A percentile compares a stretch with the other conserved stretches of the same genome.
Evolutionary conservation across 2,888 invertebrate genomes (phyloP).

Genomic region (Tetranychus piercei): DNA sequence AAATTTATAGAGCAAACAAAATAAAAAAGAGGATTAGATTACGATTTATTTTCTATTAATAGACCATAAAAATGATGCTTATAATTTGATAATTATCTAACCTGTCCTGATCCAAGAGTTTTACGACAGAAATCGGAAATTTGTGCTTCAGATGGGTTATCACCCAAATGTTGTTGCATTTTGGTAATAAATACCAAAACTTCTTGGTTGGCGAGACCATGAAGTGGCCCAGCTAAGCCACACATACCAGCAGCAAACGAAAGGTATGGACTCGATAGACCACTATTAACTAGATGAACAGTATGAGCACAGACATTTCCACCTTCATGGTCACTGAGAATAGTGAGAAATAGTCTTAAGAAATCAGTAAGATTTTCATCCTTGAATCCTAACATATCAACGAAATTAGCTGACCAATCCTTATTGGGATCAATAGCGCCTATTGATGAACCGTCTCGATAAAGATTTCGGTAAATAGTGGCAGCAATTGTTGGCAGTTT

Average conservation of each 20-base stretch:
- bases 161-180: slow-evolving; percentile 56
- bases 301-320: slow-evolving; percentile 92
- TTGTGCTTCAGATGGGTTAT: slow-evolving; percentile 66
- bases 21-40: neutral
- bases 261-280: slow-evolving; percentile 78
- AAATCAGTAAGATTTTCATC: slow-evolving; percentile 65
- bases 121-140: slow-evolving; percentile 90
- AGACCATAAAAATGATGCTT: no score
- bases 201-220: slow-evolving; percentile 83
- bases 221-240: slow-evolving; percentile 82
- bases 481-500: slow-evolving; percentile 84
- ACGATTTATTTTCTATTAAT: neutral
- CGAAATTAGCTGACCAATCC: slow-evolving; percentile 85
- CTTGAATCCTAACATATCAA: slow-evolving; percentile 68
- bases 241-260: slow-evolving; percentile 81
- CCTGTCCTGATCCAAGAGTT: slow-evolving; percentile 76
- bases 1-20: no score
- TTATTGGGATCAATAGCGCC: slow-evolving; percentile 69
- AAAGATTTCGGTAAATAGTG: slow-evolving; percentile 76
- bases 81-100: slow-evolving; percentile 26
- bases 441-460: slow-evolving; percentile 62
- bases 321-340: slow-evolving; percentile 82
- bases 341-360: slow-evolving; percentile 76
- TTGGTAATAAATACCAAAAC: slow-evolving; percentile 85
- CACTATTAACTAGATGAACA: slow-evolving; percentile 78